Evolutionary conservation across 2,113 vertebrate species (phyloP), one percentile per base, ranked within the genome.

Genomic region (Pungitius pungitius): DNA sequence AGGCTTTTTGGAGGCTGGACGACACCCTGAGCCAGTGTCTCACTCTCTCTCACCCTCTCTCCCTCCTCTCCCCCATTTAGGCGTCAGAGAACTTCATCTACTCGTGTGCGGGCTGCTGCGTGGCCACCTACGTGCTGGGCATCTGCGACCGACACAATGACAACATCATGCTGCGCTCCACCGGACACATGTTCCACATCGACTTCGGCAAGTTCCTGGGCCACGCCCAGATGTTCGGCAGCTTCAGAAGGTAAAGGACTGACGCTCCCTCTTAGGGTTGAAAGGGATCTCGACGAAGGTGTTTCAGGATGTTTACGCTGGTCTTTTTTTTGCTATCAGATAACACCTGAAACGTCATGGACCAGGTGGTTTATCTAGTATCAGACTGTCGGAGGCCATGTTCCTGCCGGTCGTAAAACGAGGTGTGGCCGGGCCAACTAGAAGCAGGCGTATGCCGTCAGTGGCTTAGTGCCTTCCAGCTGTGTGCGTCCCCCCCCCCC

Each of bases 51-150:
- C 33, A 6, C 6, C 11, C 12, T 33, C 2, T 69, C 10, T 14
- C 22, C 13, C 24, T 30, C 2, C 37, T 82, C 69, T 72, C 80
- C 82, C 69, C 70, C 80, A 73, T 69, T 3, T 42, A 99, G 98
- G 97, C 98, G 35, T 99, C 97, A 0, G 98, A 99, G 85, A 99
- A 99, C 89, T 99, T 99, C 91, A 96, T 99, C 86, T 99, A 99
- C 90, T 98, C 97, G 0, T 99, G 98, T 79, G 98, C 98, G 6
- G 98, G 97, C 68, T 99, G 98, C 92, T 99, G 98, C 24, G 98
- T 99, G 59, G 98, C 97, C 26, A 99, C 98, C 20, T 99, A 98
- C 0, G 94, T 99, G 0, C 89, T 99, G 84, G 98, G 98, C 18
- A 99, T 99, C 90, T 99, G 97, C 71, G 97, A 99, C 78, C 96